These are phyloP conservation scores for Hymenopus coronatus DNA, from an alignment of 2,888 invertebrate species.

Conservation along the genomic window DNA sequence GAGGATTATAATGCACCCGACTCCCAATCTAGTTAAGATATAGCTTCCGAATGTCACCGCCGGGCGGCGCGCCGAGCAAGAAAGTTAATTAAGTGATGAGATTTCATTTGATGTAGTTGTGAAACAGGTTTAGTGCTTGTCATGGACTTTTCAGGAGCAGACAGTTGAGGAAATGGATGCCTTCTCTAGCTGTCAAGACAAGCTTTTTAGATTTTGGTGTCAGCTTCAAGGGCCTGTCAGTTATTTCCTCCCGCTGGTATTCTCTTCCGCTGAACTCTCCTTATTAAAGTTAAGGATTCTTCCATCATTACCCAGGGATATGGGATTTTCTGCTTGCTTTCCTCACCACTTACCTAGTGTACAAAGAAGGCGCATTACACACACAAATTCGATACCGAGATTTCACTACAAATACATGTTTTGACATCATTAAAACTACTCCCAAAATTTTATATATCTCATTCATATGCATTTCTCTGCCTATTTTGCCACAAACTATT, in stretches of 20 bases:
- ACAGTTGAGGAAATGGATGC: not conserved
- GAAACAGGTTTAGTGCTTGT: slow-evolving; percentile 12
- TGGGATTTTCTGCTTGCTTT: too few species aligned
- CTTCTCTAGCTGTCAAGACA: not conserved
- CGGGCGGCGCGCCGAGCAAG: not conserved
- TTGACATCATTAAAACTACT: too few species aligned
- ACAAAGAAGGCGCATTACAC: too few species aligned
- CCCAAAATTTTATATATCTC: too few species aligned
- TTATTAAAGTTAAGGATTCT: too few species aligned
- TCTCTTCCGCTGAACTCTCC: not conserved
- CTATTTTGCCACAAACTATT: too few species aligned
- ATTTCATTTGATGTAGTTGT: slow-evolving; percentile 18
- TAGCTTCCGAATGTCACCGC: slow-evolving; percentile 7
- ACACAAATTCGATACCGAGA: too few species aligned
- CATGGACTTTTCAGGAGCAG: not conserved
- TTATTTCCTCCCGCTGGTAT: not conserved
- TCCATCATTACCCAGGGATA: too few species aligned
- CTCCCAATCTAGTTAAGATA: slow-evolving; percentile 1
- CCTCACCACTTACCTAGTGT: too few species aligned
- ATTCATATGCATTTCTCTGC: too few species aligned
- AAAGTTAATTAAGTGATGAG: slow-evolving; percentile 12
- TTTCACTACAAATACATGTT: too few species aligned
- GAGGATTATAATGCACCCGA: not conserved
- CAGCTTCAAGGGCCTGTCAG: not conserved
- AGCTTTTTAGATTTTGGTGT: not conserved